Conservation (phyloP, 1,140 invertebrate species). For the Probaryconus sp. region DNA sequence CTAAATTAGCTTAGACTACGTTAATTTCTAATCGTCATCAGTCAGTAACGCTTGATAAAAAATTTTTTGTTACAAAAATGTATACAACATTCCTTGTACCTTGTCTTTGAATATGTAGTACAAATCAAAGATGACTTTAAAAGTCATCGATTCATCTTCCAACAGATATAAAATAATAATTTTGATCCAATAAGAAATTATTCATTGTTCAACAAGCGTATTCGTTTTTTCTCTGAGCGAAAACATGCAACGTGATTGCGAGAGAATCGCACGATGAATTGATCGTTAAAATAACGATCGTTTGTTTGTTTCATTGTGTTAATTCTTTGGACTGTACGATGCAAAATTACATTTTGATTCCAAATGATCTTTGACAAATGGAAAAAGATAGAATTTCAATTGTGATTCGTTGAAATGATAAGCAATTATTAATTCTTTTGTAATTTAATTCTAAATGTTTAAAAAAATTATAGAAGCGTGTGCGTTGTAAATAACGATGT, state of each 20-base stretch:
- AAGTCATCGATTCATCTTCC: no score
- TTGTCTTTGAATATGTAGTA: no score
- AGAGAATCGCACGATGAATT: constrained; percentile 9
- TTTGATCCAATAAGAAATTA: background rate
- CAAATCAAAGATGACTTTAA: no score
- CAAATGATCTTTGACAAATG: background rate
- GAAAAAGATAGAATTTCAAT: constrained; percentile 1
- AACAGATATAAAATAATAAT: background rate
- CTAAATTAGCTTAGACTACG: no score
- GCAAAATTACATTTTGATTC: constrained; percentile 15
- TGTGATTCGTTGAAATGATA: constrained; percentile 34
- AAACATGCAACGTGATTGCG: constrained; percentile 22
- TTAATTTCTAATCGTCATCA: no score
- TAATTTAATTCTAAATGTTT: constrained; percentile 36
- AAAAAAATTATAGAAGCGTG: background rate
- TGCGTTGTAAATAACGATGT: constrained; percentile 48
- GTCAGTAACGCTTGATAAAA: no score
- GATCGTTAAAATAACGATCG: background rate
- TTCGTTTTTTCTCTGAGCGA: constrained; percentile 48
- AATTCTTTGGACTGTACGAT: background rate
- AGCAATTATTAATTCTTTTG: constrained; percentile 9
- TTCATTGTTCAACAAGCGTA: no score
- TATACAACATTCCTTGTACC: no score
- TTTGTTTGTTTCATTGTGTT: constrained; percentile 14
- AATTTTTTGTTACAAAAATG: no score